Conservation (phyloP, 2,113 vertebrate species). For the Hyla sarda region DNA sequence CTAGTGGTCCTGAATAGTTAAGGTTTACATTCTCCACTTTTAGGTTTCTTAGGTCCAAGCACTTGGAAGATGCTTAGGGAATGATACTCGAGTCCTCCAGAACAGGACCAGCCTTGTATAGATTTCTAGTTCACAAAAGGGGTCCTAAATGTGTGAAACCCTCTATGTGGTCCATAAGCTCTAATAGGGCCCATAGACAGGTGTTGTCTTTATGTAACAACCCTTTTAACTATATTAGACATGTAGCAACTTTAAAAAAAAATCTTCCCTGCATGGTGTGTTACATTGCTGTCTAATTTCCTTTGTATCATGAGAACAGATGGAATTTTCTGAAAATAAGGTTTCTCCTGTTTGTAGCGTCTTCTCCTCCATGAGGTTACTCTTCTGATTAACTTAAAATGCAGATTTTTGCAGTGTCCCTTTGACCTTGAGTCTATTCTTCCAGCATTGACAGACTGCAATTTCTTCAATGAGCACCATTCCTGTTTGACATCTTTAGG, state of each 20-base stretch:
- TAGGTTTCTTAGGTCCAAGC: too few species aligned
- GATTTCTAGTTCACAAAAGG: too few species aligned
- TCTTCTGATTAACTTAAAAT: conserved; percentile 36
- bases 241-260: neutral
- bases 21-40: too few species aligned
- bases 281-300: neutral
- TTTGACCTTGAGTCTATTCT: conserved; percentile 52
- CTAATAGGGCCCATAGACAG: neutral
- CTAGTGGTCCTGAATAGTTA: too few species aligned
- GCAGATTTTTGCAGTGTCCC: conserved; percentile 36
- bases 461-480: conserved; percentile 24
- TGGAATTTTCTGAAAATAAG: neutral
- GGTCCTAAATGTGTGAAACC: too few species aligned
- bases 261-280: neutral
- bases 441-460: neutral
- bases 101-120: too few species aligned
- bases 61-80: too few species aligned
- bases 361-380: neutral
- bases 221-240: neutral
- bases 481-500: conserved; percentile 24
- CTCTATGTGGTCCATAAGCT: too few species aligned
- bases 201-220: neutral
- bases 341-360: neutral
- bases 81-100: too few species aligned
- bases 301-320: neutral